These are phyloP conservation scores for Tenodera sinensis DNA, from an alignment of 2,888 invertebrate species.

Conservation along the genomic window DNA sequence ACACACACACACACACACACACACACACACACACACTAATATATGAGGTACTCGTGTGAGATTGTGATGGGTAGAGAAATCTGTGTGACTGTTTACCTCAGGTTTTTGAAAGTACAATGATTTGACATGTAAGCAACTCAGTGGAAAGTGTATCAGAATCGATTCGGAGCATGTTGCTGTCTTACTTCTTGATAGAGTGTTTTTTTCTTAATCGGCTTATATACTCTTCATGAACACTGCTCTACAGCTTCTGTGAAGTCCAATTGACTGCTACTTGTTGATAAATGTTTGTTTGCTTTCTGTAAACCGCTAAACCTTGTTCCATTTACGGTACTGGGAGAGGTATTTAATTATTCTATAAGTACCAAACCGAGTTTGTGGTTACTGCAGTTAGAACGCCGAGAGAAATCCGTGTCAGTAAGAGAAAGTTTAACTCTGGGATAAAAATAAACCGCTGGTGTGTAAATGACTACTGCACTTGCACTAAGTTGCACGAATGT, in stretches of 20 bases:
- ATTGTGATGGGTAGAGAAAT: too few relatives aligned
- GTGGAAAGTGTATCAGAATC: too few relatives aligned
- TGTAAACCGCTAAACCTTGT: background rate
- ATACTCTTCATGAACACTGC: background rate
- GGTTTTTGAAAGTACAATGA: too few relatives aligned
- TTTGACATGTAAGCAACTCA: too few relatives aligned
- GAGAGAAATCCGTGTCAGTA: background rate
- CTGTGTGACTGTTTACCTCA: too few relatives aligned
- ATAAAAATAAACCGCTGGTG: background rate
- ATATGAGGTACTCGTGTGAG: too few relatives aligned
- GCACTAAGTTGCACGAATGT: background rate
- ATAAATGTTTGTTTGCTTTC: background rate
- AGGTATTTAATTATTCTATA: background rate
- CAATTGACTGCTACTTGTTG: background rate
- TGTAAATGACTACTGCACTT: background rate
- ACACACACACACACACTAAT: too few relatives aligned
- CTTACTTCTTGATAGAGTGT: background rate
- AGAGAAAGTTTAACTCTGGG: background rate
- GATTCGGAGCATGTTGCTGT: background rate
- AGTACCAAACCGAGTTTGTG: background rate
- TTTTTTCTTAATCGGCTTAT: background rate
- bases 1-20: too few relatives aligned
- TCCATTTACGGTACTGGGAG: background rate
- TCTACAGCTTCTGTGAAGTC: background rate
- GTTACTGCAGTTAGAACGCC: background rate